These are phyloP conservation scores for Corythoichthys haematopterus DNA, from an alignment of 2,113 vertebrate species.

Conservation along the genomic window DNA sequence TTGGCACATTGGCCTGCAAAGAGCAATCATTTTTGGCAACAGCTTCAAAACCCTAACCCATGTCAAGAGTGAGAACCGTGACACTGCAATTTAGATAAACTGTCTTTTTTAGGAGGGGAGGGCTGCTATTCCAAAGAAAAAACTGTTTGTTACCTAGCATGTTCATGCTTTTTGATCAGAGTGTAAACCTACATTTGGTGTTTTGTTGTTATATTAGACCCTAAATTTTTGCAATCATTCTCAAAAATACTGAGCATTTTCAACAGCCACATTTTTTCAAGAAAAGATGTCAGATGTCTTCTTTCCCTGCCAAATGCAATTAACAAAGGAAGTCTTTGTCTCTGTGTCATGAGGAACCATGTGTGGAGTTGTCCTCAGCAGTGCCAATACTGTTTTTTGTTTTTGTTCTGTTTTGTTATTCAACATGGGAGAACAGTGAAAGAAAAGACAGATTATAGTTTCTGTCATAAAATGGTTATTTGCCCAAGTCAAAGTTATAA, in stretches of 20 bases:
- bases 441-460: background rate
- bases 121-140: slow-evolving; percentile 8
- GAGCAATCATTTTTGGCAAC: slow-evolving; percentile 38
- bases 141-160: background rate
- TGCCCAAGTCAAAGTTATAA: background rate
- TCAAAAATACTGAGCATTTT: slow-evolving; percentile 2
- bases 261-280: background rate
- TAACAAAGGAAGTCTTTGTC: background rate
- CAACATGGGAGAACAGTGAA: background rate
- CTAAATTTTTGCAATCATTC: background rate
- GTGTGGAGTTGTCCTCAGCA: background rate
- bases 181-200: background rate
- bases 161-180: background rate
- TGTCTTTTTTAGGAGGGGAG: background rate
- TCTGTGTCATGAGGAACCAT: slow-evolving; percentile 3
- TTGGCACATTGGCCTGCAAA: slow-evolving; percentile 32
- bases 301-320: background rate
- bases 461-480: background rate
- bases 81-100: slow-evolving; percentile 30
- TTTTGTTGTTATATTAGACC: slow-evolving; percentile 1
- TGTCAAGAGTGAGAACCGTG: slow-evolving; percentile 29
- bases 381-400: background rate
- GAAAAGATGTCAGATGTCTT: background rate
- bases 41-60: slow-evolving; percentile 38
- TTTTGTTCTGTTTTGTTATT: background rate